These are phyloP conservation scores for Astyanax mexicanus DNA, from an alignment of 2,797 vertebrate genomes.

Conservation along the genomic window DNA sequence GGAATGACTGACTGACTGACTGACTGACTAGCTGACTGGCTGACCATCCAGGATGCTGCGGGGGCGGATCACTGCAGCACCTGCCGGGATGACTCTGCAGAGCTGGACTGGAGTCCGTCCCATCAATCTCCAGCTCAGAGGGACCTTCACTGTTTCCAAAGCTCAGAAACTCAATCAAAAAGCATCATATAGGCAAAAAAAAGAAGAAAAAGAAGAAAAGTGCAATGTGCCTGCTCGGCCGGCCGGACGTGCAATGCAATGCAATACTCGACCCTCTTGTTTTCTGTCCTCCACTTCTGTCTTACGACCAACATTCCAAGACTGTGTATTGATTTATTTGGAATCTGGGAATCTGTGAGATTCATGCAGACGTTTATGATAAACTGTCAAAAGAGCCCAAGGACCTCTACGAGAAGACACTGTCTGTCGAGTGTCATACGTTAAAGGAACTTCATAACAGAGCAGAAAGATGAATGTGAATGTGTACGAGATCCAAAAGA, in stretches of 20 bases:
- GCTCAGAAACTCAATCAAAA: constrained; percentile 57
- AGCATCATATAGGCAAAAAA: constrained; percentile 39
- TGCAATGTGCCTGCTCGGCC: constrained; percentile 63
- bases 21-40: neutral
- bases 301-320: constrained; percentile 58
- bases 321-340: constrained; percentile 51
- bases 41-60: constrained; percentile 60
- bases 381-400: constrained; percentile 37
- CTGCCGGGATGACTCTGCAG: constrained; percentile 74
- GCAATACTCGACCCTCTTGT: constrained; percentile 51
- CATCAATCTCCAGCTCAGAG: constrained; percentile 69
- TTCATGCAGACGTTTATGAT: constrained; percentile 40
- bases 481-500: constrained; percentile 55
- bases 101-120: constrained; percentile 52
- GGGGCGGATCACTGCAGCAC: constrained; percentile 53
- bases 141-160: constrained; percentile 61
- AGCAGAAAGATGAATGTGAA: constrained; percentile 50
- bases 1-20: constrained; percentile 54
- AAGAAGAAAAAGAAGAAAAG: constrained; percentile 32
- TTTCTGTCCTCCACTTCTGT: constrained; percentile 45
- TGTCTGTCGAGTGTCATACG: neutral
- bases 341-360: constrained; percentile 51
- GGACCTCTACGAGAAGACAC: constrained; percentile 43
- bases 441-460: constrained; percentile 32
- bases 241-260: constrained; percentile 63